Base-by-base conservation (phyloP, 2,797 vertebrate species). In the Manis pentadactyla region DNA sequence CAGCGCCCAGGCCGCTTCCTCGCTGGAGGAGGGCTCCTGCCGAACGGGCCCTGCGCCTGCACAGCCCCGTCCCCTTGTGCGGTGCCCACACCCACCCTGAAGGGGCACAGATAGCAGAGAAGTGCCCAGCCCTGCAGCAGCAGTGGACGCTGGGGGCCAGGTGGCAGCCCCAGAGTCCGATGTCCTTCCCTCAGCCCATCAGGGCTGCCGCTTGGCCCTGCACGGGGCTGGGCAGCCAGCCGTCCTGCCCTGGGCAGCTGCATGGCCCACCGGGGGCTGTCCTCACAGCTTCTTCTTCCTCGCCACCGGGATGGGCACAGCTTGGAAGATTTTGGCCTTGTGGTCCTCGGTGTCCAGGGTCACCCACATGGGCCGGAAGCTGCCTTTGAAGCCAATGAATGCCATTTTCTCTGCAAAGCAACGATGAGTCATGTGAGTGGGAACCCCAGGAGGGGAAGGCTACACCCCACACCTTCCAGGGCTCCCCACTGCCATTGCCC, bases 311-410 rank as follows among this genome's bases (percentile, higher is more conserved):
- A 99, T 94, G 17, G 99, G 99, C 94, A 99, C 98, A 4, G 99
- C 99, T 97, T 99, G 99, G 90, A 99, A 99, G 98, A 99, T 99
- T 97, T 99, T 99, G 78, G 99, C 99, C 0, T 98, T 98, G 57
- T 99, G 98, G 7, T 99, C 97, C 0, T 98, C 98, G 0, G 99
- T 99, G 89, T 98, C 98, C 98, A 99, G 95, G 68, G 98, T 99
- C 95, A 99, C 98, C 99, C 99, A 99, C 94, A 98, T 98, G 0
- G 99, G 99, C 55, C 71, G 98, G 98, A 99, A 99, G 92, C 98
- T 97, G 93, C 99, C 99, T 96, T 99, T 99, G 98, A 99, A 99
- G 87, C 99, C 99, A 0, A 99, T 99, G 77, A 99, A 99, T 1
- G 98, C 99, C 98, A 99, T 95, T 97, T 99, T 99, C 81, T 99